Conservation (phyloP, 1,140 invertebrate species). For the Drosophila pruinosa region DNA sequence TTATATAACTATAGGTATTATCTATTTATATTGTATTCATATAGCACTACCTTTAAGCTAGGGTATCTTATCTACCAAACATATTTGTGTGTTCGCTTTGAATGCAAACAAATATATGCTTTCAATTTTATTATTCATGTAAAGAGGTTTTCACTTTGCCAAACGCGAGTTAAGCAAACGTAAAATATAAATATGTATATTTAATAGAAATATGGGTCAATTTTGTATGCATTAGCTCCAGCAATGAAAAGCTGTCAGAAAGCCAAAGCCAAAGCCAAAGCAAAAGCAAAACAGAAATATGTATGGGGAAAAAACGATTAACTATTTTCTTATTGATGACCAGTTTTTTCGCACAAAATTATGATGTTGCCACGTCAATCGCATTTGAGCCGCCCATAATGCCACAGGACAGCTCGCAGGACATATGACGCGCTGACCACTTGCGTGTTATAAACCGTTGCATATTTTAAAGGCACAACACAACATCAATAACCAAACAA, state of each 20-base stretch:
- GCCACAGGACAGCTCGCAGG: constrained; percentile 50
- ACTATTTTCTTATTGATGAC: constrained; percentile 12
- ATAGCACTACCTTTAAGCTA: background rate
- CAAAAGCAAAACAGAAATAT: constrained; percentile 4
- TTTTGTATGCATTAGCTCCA: constrained; percentile 68
- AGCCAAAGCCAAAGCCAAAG: too few species aligned
- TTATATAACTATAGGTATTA: too few species aligned
- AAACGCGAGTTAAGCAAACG: constrained; percentile 53
- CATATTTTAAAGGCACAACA: constrained; percentile 66
- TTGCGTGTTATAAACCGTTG: constrained; percentile 63
- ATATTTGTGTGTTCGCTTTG: background rate
- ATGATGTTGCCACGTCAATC: constrained; percentile 56
- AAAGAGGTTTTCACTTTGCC: constrained; percentile 54
- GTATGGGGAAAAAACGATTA: constrained; percentile 8
- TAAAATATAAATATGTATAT: constrained; percentile 71
- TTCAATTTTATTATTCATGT: constrained; percentile 48
- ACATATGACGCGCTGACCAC: background rate
- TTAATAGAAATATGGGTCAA: constrained; percentile 71
- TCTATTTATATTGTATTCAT: too few species aligned
- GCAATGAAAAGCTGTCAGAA: constrained; percentile 4
- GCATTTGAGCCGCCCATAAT: constrained; percentile 67
- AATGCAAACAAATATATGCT: constrained; percentile 12
- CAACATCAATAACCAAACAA: background rate
- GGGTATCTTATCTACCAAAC: background rate
- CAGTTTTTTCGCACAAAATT: background rate